These are phyloP conservation scores for Solenopsis fugax DNA, from an alignment of 1,140 invertebrate genomes.

Conservation along the genomic window DNA sequence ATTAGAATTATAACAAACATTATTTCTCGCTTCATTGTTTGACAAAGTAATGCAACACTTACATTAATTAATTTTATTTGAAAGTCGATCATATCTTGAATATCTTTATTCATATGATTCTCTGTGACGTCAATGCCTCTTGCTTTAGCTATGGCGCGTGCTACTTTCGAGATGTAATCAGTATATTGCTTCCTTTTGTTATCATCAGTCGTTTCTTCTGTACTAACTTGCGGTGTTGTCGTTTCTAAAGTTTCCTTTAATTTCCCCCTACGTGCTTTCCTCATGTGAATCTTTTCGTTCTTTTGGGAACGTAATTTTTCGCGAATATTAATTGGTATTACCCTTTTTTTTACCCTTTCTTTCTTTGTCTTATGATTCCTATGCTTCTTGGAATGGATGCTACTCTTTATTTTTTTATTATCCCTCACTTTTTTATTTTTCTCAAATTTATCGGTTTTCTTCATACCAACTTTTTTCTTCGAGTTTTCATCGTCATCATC, in stretches of 20 bases:
- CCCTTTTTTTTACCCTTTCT: neutral
- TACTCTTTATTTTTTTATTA: neutral
- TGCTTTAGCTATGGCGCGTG: conserved; percentile 18
- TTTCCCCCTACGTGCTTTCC: neutral
- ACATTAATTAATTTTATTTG: conserved; percentile 35
- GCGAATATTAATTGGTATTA: neutral
- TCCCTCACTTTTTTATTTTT: conserved; percentile 14
- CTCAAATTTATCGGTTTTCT: neutral
- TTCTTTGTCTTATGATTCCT: neutral
- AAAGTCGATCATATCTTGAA: conserved; percentile 57
- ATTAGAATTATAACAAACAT: too few species aligned
- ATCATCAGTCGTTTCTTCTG: neutral
- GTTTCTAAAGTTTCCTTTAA: neutral
- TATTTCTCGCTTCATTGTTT: neutral
- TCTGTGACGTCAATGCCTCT: conserved; percentile 33
- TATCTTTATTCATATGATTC: conserved; percentile 25
- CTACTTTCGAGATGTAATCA: conserved; percentile 34
- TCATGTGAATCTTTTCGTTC: neutral
- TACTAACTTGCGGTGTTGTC: neutral
- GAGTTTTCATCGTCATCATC: neutral
- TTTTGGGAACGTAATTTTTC: neutral
- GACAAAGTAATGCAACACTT: neutral
- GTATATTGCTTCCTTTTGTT: rapidly evolving
- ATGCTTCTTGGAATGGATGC: neutral
- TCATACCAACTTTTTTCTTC: neutral